A percentile compares a stretch with the other conserved stretches of the same genome.
phyloP scores from a whole-genome alignment of 2,797 vertebrate species.

The Lophius americanus region DNA sequence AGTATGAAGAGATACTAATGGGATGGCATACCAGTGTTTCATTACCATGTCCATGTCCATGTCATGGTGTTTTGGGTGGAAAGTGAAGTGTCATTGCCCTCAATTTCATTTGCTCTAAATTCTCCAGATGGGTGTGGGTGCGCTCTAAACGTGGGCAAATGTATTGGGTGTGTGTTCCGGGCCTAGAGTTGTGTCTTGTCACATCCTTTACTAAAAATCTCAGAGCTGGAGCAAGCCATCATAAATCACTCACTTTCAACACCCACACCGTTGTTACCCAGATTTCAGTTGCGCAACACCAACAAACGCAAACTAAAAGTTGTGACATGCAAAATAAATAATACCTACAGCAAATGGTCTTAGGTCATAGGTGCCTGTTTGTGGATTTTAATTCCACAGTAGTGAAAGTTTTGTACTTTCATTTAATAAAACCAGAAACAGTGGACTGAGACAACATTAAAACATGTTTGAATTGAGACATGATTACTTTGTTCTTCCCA shows the following conservation, averaged over 20 bases:
- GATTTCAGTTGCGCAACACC: too few relatives aligned
- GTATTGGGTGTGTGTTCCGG: slow-evolving; percentile 11
- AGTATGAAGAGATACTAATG: too few relatives aligned
- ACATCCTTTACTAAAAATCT: slow-evolving; percentile 61
- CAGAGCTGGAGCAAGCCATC: background rate
- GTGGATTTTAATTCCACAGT: too few relatives aligned
- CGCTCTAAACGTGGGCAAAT: slow-evolving; percentile 1
- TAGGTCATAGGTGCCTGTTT: background rate
- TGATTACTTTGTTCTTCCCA: slow-evolving; percentile 32
- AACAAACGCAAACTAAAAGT: background rate
- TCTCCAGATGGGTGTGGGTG: background rate
- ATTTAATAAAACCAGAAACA: background rate
- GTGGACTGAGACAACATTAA: too few relatives aligned
- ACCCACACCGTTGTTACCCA: too few relatives aligned
- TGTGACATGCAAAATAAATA: background rate
- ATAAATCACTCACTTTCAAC: background rate
- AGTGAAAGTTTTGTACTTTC: background rate
- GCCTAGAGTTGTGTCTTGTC: slow-evolving; percentile 30
- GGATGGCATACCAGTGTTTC: too few relatives aligned
- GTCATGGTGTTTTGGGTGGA: too few relatives aligned
- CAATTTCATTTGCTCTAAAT: background rate
- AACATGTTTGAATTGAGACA: slow-evolving; percentile 22
- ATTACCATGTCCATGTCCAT: too few relatives aligned
- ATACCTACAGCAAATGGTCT: background rate
- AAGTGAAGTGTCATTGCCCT: too few relatives aligned